Conservation (phyloP, 2,113 vertebrate genomes). For the Panurus biarmicus region DNA sequence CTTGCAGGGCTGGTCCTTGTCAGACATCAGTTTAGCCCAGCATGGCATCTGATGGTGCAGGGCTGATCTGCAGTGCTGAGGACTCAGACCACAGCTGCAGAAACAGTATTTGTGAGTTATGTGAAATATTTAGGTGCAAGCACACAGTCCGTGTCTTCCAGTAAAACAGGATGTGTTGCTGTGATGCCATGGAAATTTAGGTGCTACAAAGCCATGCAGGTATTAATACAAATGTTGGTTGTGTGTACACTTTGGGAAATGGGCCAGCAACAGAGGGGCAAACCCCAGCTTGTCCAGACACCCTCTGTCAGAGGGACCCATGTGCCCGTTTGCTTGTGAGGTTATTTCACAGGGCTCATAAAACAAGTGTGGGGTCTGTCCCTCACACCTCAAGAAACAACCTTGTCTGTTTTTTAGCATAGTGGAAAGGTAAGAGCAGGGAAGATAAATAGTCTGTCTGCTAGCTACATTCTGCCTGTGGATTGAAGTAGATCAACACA, state of each 20-base stretch:
- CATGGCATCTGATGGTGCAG: background rate
- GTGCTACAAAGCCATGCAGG: background rate
- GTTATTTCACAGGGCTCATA: background rate
- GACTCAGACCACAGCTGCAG: background rate
- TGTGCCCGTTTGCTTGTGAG: background rate
- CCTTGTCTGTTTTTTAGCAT: background rate
- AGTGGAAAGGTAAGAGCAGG: slow-evolving; percentile 5
- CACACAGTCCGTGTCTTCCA: background rate
- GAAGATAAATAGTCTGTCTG: slow-evolving; percentile 50
- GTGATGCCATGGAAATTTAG: background rate
- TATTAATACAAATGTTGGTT: background rate
- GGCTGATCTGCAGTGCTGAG: background rate
- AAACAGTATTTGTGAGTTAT: background rate
- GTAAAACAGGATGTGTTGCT: background rate
- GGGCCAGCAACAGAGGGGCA: background rate
- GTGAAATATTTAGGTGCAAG: background rate
- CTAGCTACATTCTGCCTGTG: slow-evolving; percentile 52
- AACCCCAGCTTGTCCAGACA: background rate
- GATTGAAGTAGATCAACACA: slow-evolving; percentile 50
- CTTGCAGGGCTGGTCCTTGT: background rate
- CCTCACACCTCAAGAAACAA: background rate
- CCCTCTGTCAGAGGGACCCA: background rate
- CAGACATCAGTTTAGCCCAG: background rate
- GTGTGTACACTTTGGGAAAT: background rate
- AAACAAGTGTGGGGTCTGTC: background rate